Percentiles rank a stretch among this genome's conserved stretches.
Evolutionary conservation across 2,113 vertebrate genomes (phyloP).

Genomic region (Planiliza haematocheilus): DNA sequence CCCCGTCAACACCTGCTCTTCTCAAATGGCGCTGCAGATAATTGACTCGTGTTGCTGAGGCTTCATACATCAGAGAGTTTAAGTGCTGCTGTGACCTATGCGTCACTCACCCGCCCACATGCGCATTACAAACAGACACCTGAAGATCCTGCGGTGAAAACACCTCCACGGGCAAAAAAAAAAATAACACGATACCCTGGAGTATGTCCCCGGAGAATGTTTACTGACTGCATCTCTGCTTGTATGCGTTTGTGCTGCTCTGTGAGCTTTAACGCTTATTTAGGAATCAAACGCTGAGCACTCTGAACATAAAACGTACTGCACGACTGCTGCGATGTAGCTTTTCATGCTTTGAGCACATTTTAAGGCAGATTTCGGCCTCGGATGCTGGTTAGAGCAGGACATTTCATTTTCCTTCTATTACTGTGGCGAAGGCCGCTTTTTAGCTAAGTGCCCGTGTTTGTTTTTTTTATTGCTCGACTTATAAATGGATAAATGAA

Average conservation of each 20-base stretch:
- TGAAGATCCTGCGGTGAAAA: slow-evolving; percentile 36
- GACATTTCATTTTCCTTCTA: slow-evolving; percentile 10
- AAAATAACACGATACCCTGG: neutral
- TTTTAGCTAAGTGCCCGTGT: slow-evolving; percentile 21
- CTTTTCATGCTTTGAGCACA: slow-evolving; percentile 1
- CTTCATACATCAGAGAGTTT: slow-evolving; percentile 53
- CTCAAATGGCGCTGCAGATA: slow-evolving; percentile 57
- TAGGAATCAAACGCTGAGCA: neutral
- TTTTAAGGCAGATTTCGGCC: slow-evolving; percentile 8
- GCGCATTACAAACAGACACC: slow-evolving; percentile 11
- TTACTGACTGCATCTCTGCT: neutral
- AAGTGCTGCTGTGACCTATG: slow-evolving; percentile 54
- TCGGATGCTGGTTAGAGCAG: neutral
- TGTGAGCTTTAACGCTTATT: slow-evolving; percentile 5
- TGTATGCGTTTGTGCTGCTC: neutral
- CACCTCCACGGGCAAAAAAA: slow-evolving; percentile 21
- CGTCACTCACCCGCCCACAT: slow-evolving; percentile 38
- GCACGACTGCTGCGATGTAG: slow-evolving; percentile 18
- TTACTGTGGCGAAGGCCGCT: slow-evolving; percentile 11
- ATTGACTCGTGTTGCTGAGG: slow-evolving; percentile 58
- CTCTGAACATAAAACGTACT: neutral
- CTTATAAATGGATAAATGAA: slow-evolving; percentile 34
- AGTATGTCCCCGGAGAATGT: slow-evolving; percentile 13
- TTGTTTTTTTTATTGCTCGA: slow-evolving; percentile 15
- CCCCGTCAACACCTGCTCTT: slow-evolving; percentile 45